Evolutionary conservation across 2,888 invertebrate species (phyloP).

Genomic region (Spilosoma lubricipeda): DNA sequence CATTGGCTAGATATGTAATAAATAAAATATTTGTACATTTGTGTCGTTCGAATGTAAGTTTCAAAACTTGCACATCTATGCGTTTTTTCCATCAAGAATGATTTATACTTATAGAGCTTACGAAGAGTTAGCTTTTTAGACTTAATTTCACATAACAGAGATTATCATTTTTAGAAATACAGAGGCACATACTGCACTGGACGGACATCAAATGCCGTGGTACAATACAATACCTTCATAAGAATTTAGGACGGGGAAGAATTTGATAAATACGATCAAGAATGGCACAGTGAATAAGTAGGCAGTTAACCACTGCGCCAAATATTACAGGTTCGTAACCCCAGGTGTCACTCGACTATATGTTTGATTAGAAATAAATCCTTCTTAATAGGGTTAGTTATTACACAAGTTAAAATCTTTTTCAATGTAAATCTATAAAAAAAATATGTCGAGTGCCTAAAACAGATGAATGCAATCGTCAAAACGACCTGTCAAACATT

Average conservation of each 20-base stretch:
- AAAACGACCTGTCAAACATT: neutral
- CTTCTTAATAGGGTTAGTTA: neutral
- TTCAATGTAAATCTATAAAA: neutral
- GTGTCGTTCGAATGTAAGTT: neutral
- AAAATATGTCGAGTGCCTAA: neutral
- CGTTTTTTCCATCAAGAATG: neutral
- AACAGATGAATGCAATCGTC: constrained; percentile 7
- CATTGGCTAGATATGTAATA: no score
- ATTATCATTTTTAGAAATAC: neutral
- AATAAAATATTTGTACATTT: neutral
- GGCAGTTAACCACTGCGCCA: neutral
- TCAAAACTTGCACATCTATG: neutral
- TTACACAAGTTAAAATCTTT: constrained; percentile 2
- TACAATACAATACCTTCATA: neutral
- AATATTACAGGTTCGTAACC: neutral
- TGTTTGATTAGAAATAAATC: neutral
- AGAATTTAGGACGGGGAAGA: neutral
- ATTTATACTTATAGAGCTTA: no score
- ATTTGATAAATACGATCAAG: neutral
- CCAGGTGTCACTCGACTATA: no score
- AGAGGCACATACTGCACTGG: neutral
- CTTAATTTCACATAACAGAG: neutral
- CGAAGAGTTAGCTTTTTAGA: no score
- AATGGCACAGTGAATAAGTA: neutral
- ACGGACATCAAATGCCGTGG: neutral